A percentile compares a stretch with the other conserved stretches of the same genome.
phyloP scores from a whole-genome alignment of 2,888 invertebrate species.

The Dendrolimus houi region DNA sequence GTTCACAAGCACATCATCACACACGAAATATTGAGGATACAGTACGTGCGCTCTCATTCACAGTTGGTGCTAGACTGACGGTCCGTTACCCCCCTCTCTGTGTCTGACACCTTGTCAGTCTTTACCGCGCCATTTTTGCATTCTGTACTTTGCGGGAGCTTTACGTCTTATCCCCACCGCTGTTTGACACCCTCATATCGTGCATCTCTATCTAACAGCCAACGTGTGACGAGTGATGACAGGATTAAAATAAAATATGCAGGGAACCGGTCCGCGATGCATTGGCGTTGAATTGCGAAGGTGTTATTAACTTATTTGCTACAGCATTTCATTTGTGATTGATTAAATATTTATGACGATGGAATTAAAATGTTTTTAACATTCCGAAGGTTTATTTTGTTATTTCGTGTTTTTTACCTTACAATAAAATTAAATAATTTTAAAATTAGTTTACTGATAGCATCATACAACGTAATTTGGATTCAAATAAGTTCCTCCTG shows the following conservation, averaged over 20 bases:
- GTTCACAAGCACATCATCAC: slow-evolving; percentile 54
- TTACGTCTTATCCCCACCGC: slow-evolving; percentile 77
- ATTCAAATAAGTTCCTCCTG: too few relatives aligned
- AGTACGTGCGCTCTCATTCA: slow-evolving; percentile 31
- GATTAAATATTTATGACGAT: neutral
- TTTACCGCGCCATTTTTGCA: slow-evolving; percentile 75
- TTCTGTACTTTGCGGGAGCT: slow-evolving; percentile 77
- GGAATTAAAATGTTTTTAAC: too few relatives aligned
- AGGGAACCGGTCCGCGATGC: slow-evolving; percentile 62
- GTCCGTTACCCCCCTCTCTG: slow-evolving; percentile 55
- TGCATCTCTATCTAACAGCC: slow-evolving; percentile 61
- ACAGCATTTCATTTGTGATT: neutral
- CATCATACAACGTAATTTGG: too few relatives aligned
- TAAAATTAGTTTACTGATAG: too few relatives aligned
- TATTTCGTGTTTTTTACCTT: too few relatives aligned
- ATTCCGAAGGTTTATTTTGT: too few relatives aligned
- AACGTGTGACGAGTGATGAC: slow-evolving; percentile 68
- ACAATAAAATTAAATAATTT: too few relatives aligned
- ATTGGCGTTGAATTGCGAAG: slow-evolving; percentile 41
- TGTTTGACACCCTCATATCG: slow-evolving; percentile 71
- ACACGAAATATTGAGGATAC: slow-evolving; percentile 21
- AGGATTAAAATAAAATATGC: slow-evolving; percentile 67
- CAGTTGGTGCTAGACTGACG: slow-evolving; percentile 32
- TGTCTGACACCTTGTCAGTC: slow-evolving; percentile 70
- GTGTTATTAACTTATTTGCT: neutral